Conservation (phyloP, 2,888 invertebrate genomes). For the Lasioglossum zephyrum region DNA sequence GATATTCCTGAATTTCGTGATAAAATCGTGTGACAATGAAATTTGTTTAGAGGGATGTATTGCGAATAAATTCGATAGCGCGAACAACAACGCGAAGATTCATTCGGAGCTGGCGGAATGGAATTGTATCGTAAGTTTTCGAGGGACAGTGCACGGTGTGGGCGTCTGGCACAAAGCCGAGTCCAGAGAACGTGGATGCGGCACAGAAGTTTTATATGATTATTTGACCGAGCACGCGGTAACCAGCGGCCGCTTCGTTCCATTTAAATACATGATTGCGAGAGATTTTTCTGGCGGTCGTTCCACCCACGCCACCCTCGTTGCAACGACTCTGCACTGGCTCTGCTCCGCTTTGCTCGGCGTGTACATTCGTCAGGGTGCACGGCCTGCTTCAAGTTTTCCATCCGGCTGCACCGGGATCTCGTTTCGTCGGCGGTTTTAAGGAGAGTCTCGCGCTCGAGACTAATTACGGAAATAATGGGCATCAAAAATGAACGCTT, state of each 20-base stretch:
- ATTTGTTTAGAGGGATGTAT: neutral
- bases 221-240: conserved; percentile 60
- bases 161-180: conserved; percentile 47
- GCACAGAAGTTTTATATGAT: conserved; percentile 59
- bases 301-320: neutral
- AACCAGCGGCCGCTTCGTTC: conserved; percentile 55
- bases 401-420: conserved; percentile 45
- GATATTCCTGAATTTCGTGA: too few species aligned
- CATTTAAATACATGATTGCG: conserved; percentile 67
- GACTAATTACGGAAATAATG: conserved; percentile 62
- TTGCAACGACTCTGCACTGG: neutral
- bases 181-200: conserved; percentile 22
- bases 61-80: neutral
- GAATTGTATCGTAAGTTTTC: neutral
- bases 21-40: neutral
- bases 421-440: conserved; percentile 48
- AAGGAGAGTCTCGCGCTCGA: conserved; percentile 46
- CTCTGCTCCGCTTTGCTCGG: neutral
- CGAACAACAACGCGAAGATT: neutral
- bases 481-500: conserved; percentile 54
- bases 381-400: conserved; percentile 44
- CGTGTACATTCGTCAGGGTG: conserved; percentile 8
- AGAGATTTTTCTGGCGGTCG: conserved; percentile 49
- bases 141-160: neutral
- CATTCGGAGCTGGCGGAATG: neutral